Percentiles rank a stretch among this genome's conserved stretches.
These are phyloP conservation scores for Diceros bicornis DNA, from an alignment of 2,797 vertebrate genomes.

Conservation along the genomic window DNA sequence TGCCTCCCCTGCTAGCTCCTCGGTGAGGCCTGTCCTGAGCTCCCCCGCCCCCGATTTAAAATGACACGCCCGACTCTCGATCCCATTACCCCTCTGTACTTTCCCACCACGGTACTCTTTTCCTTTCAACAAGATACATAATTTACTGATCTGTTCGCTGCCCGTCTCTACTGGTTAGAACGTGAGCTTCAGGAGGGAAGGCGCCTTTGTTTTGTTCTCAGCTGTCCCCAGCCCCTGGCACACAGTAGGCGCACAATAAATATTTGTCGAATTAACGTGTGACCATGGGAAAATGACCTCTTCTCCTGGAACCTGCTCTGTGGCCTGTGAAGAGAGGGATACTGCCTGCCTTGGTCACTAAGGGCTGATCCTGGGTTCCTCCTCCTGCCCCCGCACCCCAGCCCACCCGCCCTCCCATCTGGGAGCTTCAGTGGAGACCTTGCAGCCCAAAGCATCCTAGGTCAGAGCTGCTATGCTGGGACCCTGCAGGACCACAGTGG, in stretches of 20 bases:
- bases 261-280: too few relatives aligned
- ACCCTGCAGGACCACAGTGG: not conserved
- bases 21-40: not conserved
- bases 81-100: not conserved
- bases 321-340: not conserved
- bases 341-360: not conserved
- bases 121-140: not conserved
- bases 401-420: not conserved
- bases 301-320: not conserved
- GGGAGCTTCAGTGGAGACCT: not conserved
- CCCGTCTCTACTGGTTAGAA: accelerated
- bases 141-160: not conserved
- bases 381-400: not conserved
- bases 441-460: not conserved
- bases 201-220: not conserved
- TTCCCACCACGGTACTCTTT: not conserved
- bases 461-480: not conserved
- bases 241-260: not conserved
- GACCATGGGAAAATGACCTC: not conserved
- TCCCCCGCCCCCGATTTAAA: not conserved
- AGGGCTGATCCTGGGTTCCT: not conserved
- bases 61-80: not conserved
- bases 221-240: not conserved
- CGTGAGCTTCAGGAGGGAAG: not conserved
- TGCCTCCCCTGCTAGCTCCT: too few relatives aligned